Conservation (phyloP, 1,140 invertebrate genomes). For the Cherax quadricarinatus region DNA sequence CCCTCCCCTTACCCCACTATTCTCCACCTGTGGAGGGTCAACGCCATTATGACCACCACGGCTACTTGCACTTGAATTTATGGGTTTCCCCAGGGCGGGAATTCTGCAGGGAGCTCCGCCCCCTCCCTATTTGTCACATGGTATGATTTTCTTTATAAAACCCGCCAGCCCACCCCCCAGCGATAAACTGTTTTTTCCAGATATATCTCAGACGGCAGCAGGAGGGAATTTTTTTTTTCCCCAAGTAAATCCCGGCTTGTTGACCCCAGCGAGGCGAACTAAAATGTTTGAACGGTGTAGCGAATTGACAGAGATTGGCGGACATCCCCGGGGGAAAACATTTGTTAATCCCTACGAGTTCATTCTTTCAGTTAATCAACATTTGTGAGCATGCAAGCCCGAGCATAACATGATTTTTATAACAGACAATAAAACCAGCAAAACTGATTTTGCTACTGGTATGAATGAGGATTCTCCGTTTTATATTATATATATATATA, state of each 20-base stretch:
- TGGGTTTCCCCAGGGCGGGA: background rate
- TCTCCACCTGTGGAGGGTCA: background rate
- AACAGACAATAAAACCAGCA: too few relatives aligned
- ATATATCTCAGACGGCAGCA: background rate
- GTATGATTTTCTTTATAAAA: background rate
- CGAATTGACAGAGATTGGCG: background rate
- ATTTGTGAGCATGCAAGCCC: too few relatives aligned
- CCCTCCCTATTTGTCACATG: background rate
- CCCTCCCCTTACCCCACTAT: background rate
- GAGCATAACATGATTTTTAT: too few relatives aligned
- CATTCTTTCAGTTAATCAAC: too few relatives aligned
- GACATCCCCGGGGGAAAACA: too few relatives aligned
- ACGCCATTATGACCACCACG: background rate
- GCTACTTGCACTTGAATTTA: background rate
- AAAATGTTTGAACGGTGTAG: background rate
- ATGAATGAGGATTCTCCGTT: too few relatives aligned
- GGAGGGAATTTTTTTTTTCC: background rate
- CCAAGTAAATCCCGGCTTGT: background rate
- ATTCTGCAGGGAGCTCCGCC: background rate
- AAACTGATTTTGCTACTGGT: too few relatives aligned
- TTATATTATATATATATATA: too few relatives aligned
- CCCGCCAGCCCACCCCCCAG: background rate
- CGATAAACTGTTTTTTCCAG: background rate
- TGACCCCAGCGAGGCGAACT: background rate
- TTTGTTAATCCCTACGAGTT: too few relatives aligned